Base-by-base conservation (phyloP, 2,113 vertebrate species). In the Coturnix japonica region DNA sequence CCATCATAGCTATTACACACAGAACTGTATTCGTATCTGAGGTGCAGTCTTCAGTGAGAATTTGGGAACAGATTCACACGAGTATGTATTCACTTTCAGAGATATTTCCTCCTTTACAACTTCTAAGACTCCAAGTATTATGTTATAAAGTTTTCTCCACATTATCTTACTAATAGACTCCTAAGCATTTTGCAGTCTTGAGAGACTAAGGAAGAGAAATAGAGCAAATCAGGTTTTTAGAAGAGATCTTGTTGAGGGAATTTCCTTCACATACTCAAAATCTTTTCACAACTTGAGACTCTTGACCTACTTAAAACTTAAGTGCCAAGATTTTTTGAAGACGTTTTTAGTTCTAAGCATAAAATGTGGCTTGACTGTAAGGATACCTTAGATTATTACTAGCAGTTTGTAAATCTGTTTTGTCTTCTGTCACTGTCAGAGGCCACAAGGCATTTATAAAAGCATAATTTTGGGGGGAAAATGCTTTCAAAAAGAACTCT, bases 231-330 rank as follows among this genome's bases (percentile, higher is more conserved):
- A 81, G 15, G 35, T 9, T 3, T 54, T 89, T 69, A 86, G 54
- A 73, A 35, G 15, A 66, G 69, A 74, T 89, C 54, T 72, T 64
- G 47, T 87, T 89, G 69, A 95, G 79, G 84, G 74, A 23, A 25
- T 76, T 94, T 93, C 47, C 37, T 96, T 93, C 75, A 94, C 84
- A 46, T 88, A 81, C 23, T 90, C 31, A 31, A 57, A 60, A 59
- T 74, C 74, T 85, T 93, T 97, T 90, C 85, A 81, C 71, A 70
- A 46, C 9, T 15, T 17, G 1, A 70, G 39, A 94, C 77, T 92
- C 85, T 85, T 92, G 33, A 80, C 77, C 74, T 95, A 15, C 18
- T 70, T 92, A 46, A 54, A 79, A 72, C 43, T 74, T 74, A 51
- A 87, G 43, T 79, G 78, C 19, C 3, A 78, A 92, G 43, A 9